Evolutionary conservation across 2,888 invertebrate genomes (phyloP).

Genomic region (Opisthograptis luteolata): DNA sequence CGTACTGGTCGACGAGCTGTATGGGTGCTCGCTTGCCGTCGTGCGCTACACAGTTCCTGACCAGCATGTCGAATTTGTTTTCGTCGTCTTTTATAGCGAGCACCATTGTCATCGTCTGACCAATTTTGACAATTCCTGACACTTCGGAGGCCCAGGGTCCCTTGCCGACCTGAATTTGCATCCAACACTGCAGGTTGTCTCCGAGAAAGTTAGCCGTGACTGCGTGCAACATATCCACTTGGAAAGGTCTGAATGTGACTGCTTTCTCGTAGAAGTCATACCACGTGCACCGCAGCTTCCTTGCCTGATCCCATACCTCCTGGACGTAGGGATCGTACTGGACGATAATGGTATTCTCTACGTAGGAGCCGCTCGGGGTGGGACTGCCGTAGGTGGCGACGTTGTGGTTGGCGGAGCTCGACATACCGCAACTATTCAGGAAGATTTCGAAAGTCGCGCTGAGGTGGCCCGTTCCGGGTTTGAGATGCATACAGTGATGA

Average conservation of each 20-base stretch:
- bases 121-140: constrained; percentile 97
- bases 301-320: constrained; percentile 97
- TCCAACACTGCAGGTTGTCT: constrained; percentile 98
- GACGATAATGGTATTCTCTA: constrained; percentile 97
- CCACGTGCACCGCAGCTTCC: constrained; percentile 97
- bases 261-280: constrained; percentile 98
- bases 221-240: constrained; percentile 97
- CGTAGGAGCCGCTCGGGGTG: constrained; percentile 96
- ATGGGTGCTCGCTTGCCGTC: constrained; percentile 97
- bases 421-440: constrained; percentile 96
- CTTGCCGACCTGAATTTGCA: constrained; percentile 98
- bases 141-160: constrained; percentile 99
- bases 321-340: constrained; percentile 98
- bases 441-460: constrained; percentile 97
- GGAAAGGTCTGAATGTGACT: constrained; percentile 97
- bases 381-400: constrained; percentile 93
- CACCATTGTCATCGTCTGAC: constrained; percentile 98
- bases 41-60: constrained; percentile 96
- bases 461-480: constrained; percentile 95
- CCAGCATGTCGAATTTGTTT: constrained; percentile 97
- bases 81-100: constrained; percentile 97
- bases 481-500: constrained; percentile 95
- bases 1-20: constrained; percentile 96
- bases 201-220: constrained; percentile 98
- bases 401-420: constrained; percentile 95